phyloP scores from a whole-genome alignment of 2,888 invertebrate genomes.

The Rhagonycha lutea region DNA sequence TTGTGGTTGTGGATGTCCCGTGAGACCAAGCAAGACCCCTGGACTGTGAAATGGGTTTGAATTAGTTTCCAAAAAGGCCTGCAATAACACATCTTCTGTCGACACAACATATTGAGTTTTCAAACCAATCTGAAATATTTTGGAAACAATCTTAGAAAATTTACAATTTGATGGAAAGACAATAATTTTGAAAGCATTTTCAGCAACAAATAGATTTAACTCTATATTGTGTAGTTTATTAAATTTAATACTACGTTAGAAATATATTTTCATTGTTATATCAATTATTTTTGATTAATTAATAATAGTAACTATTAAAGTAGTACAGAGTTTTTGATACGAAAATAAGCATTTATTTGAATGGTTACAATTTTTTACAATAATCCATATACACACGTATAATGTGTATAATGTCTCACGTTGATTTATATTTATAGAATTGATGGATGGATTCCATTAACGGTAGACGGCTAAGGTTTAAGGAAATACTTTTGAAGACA shows the following conservation, averaged over 20 bases:
- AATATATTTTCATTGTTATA: not conserved
- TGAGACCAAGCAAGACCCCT: slow-evolving; percentile 34
- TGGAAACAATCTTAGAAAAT: slow-evolving; percentile 17
- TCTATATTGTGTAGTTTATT: slow-evolving; percentile 5
- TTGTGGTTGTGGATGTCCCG: slow-evolving; percentile 25
- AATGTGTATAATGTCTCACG: slow-evolving; percentile 36
- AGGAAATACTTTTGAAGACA: slow-evolving; percentile 37
- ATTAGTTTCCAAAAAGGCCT: slow-evolving; percentile 38
- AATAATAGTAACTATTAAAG: not conserved
- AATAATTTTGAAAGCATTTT: slow-evolving; percentile 17
- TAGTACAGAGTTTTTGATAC: not conserved
- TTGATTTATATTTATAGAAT: slow-evolving; percentile 41
- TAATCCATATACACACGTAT: not conserved
- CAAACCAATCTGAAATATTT: slow-evolving; percentile 15
- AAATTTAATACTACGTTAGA: slow-evolving; percentile 1
- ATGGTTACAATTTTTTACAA: not conserved
- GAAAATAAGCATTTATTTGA: not conserved
- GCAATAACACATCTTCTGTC: slow-evolving; percentile 17
- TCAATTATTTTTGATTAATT: not conserved
- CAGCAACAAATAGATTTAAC: slow-evolving; percentile 10
- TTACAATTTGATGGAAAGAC: slow-evolving; percentile 22
- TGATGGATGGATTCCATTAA: slow-evolving; percentile 44
- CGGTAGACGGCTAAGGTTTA: slow-evolving; percentile 35
- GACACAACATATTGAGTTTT: slow-evolving; percentile 18
- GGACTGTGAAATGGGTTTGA: slow-evolving; percentile 46